A percentile compares a stretch with the other conserved stretches of the same genome.
Evolutionary conservation across 2,797 vertebrate genomes (phyloP).

Genomic region (Microcaecilia unicolor): DNA sequence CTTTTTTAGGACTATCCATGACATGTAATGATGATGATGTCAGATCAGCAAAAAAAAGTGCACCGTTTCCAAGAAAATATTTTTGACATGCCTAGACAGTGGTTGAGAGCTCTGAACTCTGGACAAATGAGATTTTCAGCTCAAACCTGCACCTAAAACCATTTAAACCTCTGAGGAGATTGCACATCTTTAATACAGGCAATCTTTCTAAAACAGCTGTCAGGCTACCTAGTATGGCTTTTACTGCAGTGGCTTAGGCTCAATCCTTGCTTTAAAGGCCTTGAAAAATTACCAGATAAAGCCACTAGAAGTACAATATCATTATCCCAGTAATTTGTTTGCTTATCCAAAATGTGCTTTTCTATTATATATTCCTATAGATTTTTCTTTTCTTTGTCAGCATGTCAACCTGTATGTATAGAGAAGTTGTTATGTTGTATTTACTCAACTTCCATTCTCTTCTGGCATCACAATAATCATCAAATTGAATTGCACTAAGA

Average conservation of each 20-base stretch:
- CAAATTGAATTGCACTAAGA: neutral
- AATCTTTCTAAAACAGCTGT: slow-evolving; percentile 9
- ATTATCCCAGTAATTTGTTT: neutral
- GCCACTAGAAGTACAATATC: neutral
- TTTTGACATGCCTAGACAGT: neutral
- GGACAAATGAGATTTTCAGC: slow-evolving; percentile 16
- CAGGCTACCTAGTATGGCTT: neutral
- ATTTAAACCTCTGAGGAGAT: slow-evolving; percentile 17
- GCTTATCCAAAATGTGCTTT: neutral
- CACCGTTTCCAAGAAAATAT: neutral
- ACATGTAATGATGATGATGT: too few relatives aligned
- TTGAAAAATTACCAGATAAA: neutral
- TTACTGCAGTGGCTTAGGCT: neutral
- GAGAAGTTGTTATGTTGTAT: neutral
- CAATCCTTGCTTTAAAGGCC: neutral
- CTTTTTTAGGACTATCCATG: too few relatives aligned
- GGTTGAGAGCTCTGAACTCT: neutral
- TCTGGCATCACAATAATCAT: neutral
- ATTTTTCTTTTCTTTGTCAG: neutral
- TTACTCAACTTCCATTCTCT: neutral
- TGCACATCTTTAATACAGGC: slow-evolving; percentile 10
- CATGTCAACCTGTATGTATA: neutral
- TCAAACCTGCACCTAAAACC: slow-evolving; percentile 9
- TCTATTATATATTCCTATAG: neutral
- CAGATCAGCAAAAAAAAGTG: neutral